These are phyloP conservation scores for Galeruca laticollis DNA, from an alignment of 2,888 invertebrate species.

Conservation along the genomic window DNA sequence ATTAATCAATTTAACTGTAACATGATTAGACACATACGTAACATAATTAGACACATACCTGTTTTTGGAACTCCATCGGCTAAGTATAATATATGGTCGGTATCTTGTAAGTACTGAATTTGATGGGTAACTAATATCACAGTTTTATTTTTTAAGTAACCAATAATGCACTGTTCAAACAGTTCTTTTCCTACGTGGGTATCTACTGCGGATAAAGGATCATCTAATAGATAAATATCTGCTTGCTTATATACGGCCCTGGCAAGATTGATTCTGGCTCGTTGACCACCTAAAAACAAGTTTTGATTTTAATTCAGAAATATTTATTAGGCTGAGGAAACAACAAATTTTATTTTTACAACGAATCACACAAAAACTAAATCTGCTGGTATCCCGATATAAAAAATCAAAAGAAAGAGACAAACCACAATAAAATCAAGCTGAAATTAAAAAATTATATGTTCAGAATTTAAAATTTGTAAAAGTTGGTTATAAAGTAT, in stretches of 20 bases:
- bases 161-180: constrained; percentile 83
- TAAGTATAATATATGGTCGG: constrained; percentile 71
- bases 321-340: no score
- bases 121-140: constrained; percentile 84
- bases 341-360: no score
- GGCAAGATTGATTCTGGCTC: constrained; percentile 89
- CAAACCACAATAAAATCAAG: no score
- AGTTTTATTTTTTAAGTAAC: constrained; percentile 77
- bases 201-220: constrained; percentile 94
- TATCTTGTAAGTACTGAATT: constrained; percentile 76
- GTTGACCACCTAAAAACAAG: constrained; percentile 74
- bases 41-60: constrained; percentile 58
- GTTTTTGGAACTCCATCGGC: constrained; percentile 73
- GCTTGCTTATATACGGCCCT: constrained; percentile 88
- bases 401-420: no score
- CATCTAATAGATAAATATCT: constrained; percentile 90
- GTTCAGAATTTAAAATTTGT: no score
- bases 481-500: no score
- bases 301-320: not conserved
- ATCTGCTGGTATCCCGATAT: no score
- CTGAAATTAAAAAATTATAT: no score
- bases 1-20: no score
- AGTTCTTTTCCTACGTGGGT: constrained; percentile 89
- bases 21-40: constrained; percentile 52
- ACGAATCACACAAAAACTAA: no score